Conservation (phyloP, 2,888 invertebrate species). For the Mesorhabditis belari region DNA sequence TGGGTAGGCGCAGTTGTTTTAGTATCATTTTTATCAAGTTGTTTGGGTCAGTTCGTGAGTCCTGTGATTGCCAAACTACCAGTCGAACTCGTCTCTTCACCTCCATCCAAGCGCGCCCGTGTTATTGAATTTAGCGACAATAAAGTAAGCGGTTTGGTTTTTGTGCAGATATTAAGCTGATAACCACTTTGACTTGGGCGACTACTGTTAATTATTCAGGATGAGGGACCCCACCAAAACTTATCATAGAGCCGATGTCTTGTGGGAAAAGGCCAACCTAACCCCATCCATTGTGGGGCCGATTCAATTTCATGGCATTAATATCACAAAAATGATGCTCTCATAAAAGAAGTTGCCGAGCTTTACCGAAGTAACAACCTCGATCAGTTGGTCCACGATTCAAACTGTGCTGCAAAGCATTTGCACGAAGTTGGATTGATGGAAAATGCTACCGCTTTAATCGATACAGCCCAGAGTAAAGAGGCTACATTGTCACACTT, state of each 20-base stretch:
- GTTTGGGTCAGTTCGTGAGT: background rate
- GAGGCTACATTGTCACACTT: constrained; percentile 68
- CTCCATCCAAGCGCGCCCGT: constrained; percentile 11
- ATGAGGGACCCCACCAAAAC: constrained; percentile 1
- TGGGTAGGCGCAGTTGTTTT: too few species aligned
- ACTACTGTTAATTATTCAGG: too few species aligned
- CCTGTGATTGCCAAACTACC: background rate
- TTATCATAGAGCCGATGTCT: constrained; percentile 23
- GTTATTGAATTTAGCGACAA: constrained; percentile 7
- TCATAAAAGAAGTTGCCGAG: constrained; percentile 65
- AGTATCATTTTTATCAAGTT: too few species aligned
- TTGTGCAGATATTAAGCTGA: too few species aligned
- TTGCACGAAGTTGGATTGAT: constrained; percentile 68
- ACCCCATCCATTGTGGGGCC: constrained; percentile 35
- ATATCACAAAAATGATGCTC: constrained; percentile 42
- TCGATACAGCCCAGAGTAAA: constrained; percentile 72
- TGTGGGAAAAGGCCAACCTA: constrained; percentile 20
- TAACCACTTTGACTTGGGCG: too few species aligned
- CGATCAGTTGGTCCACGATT: constrained; percentile 62
- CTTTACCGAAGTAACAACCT: constrained; percentile 79
- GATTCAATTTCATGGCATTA: constrained; percentile 47
- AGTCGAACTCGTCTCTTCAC: constrained; percentile 2
- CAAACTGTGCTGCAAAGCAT: constrained; percentile 42
- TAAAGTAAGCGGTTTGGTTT: background rate
- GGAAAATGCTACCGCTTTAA: constrained; percentile 73